These are phyloP conservation scores for Pomatostomus ruficeps DNA, from an alignment of 2,113 vertebrate genomes.

Conservation along the genomic window DNA sequence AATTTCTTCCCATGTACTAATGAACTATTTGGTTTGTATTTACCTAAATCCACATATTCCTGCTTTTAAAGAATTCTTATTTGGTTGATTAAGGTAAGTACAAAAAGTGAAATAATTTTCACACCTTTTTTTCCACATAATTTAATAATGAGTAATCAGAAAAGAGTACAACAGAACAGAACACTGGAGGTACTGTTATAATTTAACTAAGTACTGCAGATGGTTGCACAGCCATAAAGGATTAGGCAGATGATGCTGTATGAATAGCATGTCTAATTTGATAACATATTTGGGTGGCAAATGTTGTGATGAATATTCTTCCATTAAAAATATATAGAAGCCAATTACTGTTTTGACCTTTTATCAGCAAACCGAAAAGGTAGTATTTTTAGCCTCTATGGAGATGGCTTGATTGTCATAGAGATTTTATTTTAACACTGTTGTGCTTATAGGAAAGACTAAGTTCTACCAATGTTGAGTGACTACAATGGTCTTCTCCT, in stretches of 20 bases:
- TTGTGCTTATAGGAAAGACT: constrained; percentile 16
- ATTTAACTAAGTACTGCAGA: background rate
- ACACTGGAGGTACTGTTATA: background rate
- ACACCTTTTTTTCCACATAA: background rate
- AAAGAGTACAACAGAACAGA: background rate
- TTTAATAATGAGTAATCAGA: constrained; percentile 13
- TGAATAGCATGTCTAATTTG: background rate
- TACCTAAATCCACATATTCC: constrained; percentile 13
- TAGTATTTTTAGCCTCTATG: background rate
- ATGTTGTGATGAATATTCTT: background rate
- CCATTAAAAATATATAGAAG: background rate
- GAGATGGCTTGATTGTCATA: background rate
- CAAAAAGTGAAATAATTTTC: background rate
- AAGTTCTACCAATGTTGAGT: constrained; percentile 6
- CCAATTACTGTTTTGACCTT: background rate
- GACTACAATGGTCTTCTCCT: background rate
- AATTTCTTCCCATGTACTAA: constrained; percentile 45
- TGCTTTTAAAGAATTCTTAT: constrained; percentile 22
- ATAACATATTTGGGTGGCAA: background rate
- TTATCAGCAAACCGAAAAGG: background rate
- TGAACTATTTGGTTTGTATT: constrained; percentile 44
- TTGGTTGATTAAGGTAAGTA: constrained; percentile 30
- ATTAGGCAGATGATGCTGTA: background rate
- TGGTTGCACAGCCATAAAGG: background rate
- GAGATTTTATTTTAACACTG: background rate